Evolutionary conservation across 2,113 vertebrate species (phyloP), one percentile per base, ranked within the genome.

Genomic region (Pseudolaguvia tuberculata): DNA sequence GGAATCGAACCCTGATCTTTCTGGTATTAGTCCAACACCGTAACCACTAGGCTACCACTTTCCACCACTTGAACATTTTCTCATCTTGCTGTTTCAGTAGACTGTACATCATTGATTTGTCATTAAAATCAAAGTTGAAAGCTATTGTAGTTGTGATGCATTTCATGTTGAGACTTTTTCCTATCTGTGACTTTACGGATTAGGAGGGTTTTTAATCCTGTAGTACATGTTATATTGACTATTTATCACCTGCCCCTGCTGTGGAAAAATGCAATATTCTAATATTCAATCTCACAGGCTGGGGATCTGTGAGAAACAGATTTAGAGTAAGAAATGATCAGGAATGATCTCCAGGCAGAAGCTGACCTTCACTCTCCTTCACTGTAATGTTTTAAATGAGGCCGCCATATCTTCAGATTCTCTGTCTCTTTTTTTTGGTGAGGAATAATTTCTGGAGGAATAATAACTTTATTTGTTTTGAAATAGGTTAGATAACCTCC

Each of bases 331-430:
- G 45, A 71, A 61, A 66, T 80, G 58, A 80, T 81, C 67, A n/a
- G 58, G 50, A 42, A 45, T 71, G 71, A 81, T 81, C 79, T 81
- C 75, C 59, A 81, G 72, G 69, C 67, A 71, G 72, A 31, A 67
- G 71, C 73, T 74, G 79, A 81, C 67, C 79, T 78, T 62, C 59
- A 75, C 68, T 81, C 75, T 78, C 65, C 72, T 78, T 81, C 21
- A 47, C 59, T 75, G 55, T 71, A 81, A 65, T 74, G 68, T 56
- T 73, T 73, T 73, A 76, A 80, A 70, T 81, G 58, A 78, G 69
- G 65, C 45, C 25, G 47, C 51, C 42, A 59, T 61, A 70, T 21
- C 29, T 20, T 53, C 67, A 70, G 47, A 69, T 70, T 39, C 67
- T 58, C 52, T 59, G 23, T 25, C 66, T 18, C 23, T 55, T 13